Evolutionary conservation across 92 coral and sea anemone genomes (phyloP), one percentile per base, ranked within the genome.

Genomic region (Actinostola sp.): DNA sequence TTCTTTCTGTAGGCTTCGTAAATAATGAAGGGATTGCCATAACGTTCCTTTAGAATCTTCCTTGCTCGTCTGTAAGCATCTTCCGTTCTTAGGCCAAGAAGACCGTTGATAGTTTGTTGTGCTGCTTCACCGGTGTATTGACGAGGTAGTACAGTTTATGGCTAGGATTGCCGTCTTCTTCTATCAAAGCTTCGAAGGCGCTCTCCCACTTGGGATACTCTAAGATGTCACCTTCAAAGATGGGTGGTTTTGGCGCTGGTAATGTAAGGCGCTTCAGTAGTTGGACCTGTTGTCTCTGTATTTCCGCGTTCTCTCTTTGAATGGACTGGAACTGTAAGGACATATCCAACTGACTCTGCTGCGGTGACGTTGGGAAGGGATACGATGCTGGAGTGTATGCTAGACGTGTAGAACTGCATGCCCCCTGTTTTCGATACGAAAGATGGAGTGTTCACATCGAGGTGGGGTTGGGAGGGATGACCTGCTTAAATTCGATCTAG

Each of bases 41-140:
- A 89, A 29, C 90, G 86, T 26, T 85, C 90, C 43, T 82, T 81
- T 13, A 89, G 46, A 17, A 70, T 61, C 21, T 82, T 85, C 46
- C 84, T 74, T 14, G 91, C 96, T 53, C 91, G 38, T 28, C 45
- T 55, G 42, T 78, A 78, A 36, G 84, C 84, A 30, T 84, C 88
- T 36, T 82, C 84, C 8, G 81, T 63, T n/a, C 77, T 61, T 3
- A 84, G 84, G 1, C 89, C 89, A 9, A 84, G 77, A 27, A 81
- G 55, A 8, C 60, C 73, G 29, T 33, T 67, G 25, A 67, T 67
- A 15, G 45, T 67, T 31, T 41, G 46, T 43, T 50, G 58, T 2
- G 73, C 60, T 67, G 64, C 27, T 59, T 79, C 85, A 3, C 58
- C 50, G 10, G 85, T 79, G 55, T 60, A 79, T 39, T 79, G 61